Evolutionary conservation across 2,888 invertebrate species (phyloP), one percentile per base, ranked within the genome.

Genomic region (Phaedon cochleariae): DNA sequence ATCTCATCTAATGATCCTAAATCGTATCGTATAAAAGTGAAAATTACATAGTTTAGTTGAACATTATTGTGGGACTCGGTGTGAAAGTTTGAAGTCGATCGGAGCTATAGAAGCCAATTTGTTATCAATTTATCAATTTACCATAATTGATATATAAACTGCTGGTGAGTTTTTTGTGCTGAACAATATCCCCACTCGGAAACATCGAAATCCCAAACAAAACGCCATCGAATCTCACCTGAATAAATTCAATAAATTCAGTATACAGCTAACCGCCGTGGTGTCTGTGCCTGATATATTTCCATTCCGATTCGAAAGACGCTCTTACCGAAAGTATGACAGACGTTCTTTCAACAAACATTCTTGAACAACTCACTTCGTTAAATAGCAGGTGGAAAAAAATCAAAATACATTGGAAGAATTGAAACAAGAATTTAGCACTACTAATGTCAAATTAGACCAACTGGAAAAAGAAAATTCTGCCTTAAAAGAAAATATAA

Each of bases 401-500:
- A 48, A 48, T 18, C 20, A 48, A 18, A 48, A 48, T 18, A 48
- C 48, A 18, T 20, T 48, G 48, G 48, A 48, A 48, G 7, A 48
- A 20, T 20, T 48, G 48, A 26, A 26, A 26, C 3, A 26, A 26
- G 26, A 26, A 7, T 18, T 18, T 18, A 48, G 2, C 4, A 48
- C 1, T 18, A 48, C 20, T 10, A 1, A 48, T 2, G 15, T 12
- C 5, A 48, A 48, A 5, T 48, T 3, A 6, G 48, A 48, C 18
- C 6, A 18, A 1, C 48, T 48, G 2, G 48, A 21, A 48, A 48
- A 20, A 48, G 48, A 48, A 48, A 48, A 48, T 18, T 15, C 15
- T 5, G 18, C 4, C 10, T 48, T 20, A 18, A 48, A 20, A 48
- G 6, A 18, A 20, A 15, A 48, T 2, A 48, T 48, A 5, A 48